These are phyloP conservation scores for Melitaea cinxia DNA, from an alignment of 1,140 invertebrate species.

Conservation along the genomic window DNA sequence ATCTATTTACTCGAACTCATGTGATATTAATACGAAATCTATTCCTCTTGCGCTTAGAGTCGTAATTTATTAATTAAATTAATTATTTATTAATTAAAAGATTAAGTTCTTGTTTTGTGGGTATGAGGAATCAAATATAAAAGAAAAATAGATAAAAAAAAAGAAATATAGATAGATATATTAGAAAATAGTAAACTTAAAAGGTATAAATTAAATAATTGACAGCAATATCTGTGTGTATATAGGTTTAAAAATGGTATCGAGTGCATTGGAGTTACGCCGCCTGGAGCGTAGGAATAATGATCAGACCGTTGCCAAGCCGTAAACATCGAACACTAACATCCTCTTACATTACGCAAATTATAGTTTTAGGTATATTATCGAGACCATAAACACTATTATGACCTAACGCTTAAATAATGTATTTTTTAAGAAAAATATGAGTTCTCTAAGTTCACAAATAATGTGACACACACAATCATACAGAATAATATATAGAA, in stretches of 20 bases:
- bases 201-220: conserved; percentile 6
- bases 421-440: conserved; percentile 8
- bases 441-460: background rate
- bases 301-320: conserved; percentile 53
- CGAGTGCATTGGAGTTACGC: conserved; percentile 39
- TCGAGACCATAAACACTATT: conserved; percentile 39
- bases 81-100: too few relatives aligned
- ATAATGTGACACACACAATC: background rate
- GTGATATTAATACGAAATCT: too few relatives aligned
- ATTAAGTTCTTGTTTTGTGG: too few relatives aligned
- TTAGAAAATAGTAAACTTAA: background rate
- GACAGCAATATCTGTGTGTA: too few relatives aligned
- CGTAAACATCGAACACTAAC: conserved; percentile 48
- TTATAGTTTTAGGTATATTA: conserved; percentile 35
- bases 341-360: conserved; percentile 42
- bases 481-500: background rate
- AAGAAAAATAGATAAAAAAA: too few relatives aligned
- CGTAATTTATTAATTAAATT: too few relatives aligned
- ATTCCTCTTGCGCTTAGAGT: too few relatives aligned
- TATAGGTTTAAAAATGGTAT: conserved; percentile 36
- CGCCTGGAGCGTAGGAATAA: conserved; percentile 42
- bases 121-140: too few relatives aligned
- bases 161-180: too few relatives aligned
- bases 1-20: too few relatives aligned
- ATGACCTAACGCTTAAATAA: conserved; percentile 14